Percentiles rank a stretch among this genome's conserved stretches.
Evolutionary conservation across 2,888 invertebrate genomes (phyloP).

Genomic region (Melangyna quadrimaculata): DNA sequence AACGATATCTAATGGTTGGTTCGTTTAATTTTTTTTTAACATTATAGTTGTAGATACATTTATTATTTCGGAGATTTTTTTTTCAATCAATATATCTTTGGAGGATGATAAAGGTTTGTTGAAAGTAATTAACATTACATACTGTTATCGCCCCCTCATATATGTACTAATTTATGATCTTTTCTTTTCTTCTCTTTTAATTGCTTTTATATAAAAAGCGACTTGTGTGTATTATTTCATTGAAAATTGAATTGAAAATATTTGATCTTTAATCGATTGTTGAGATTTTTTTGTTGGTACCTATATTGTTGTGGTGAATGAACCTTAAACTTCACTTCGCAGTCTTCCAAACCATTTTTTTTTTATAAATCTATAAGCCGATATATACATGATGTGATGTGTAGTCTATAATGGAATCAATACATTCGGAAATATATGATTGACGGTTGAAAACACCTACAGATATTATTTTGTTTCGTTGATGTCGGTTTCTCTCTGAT

Average conservation of each 20-base stretch:
- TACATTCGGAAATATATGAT: conserved; percentile 31
- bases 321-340: conserved; percentile 4
- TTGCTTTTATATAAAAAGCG: neutral
- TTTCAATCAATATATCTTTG: conserved; percentile 28
- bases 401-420: neutral
- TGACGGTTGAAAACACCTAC: conserved; percentile 57
- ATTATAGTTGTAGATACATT: neutral
- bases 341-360: conserved; percentile 24
- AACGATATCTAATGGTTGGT: conserved; percentile 55
- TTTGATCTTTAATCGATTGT: conserved; percentile 32
- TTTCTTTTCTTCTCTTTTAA: conserved; percentile 24
- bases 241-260: conserved; percentile 50
- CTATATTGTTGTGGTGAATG: neutral
- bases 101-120: conserved; percentile 43
- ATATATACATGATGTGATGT: neutral
- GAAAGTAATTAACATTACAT: conserved; percentile 66
- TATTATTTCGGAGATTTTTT: conserved; percentile 28
- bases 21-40: neutral
- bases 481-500: neutral
- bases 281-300: neutral
- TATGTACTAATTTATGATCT: conserved; percentile 11
- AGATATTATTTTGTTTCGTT: conserved; percentile 11
- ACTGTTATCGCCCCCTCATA: conserved; percentile 53
- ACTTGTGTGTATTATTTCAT: conserved; percentile 31
- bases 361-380: neutral